Conservation (phyloP, 1,140 invertebrate genomes). For the Neotoxoptera formosana region DNA sequence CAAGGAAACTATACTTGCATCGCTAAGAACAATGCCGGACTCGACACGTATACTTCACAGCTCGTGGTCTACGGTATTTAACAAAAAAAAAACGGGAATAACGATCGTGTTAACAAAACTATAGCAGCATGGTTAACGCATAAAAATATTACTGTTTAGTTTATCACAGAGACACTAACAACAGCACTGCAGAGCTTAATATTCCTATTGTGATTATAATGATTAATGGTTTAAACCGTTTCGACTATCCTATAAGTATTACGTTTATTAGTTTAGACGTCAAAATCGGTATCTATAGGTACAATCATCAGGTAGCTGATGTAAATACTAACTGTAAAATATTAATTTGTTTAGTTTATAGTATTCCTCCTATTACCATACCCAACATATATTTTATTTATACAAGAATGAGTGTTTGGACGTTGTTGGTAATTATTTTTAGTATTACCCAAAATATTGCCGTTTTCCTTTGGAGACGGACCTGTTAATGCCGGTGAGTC, state of each 20-base stretch:
- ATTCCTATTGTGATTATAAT: not conserved
- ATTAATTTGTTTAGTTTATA: not conserved
- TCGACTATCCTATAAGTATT: not conserved
- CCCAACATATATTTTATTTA: not conserved
- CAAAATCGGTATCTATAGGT: not conserved
- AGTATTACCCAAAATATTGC: conserved; percentile 81
- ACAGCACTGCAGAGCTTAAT: conserved; percentile 38
- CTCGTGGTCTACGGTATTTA: conserved; percentile 66
- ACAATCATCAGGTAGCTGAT: not conserved
- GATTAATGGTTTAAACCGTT: not conserved
- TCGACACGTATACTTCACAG: conserved; percentile 64
- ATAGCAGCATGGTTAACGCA: conserved; percentile 14
- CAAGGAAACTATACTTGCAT: conserved; percentile 68
- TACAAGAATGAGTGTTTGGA: not conserved
- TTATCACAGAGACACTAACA: not conserved
- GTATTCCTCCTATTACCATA: not conserved
- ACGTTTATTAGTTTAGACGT: not conserved
- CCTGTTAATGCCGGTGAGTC: conserved; percentile 82
- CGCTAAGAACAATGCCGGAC: conserved; percentile 66
- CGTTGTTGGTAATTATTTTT: conserved; percentile 5
- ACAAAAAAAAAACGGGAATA: not conserved
- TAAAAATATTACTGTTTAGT: not conserved
- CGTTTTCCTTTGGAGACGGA: conserved; percentile 72
- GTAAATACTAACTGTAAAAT: not conserved
- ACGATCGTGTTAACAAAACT: not conserved